Base-by-base conservation (phyloP, 35 echinoderm and acorn worm species). In the Anneissia japonica region DNA sequence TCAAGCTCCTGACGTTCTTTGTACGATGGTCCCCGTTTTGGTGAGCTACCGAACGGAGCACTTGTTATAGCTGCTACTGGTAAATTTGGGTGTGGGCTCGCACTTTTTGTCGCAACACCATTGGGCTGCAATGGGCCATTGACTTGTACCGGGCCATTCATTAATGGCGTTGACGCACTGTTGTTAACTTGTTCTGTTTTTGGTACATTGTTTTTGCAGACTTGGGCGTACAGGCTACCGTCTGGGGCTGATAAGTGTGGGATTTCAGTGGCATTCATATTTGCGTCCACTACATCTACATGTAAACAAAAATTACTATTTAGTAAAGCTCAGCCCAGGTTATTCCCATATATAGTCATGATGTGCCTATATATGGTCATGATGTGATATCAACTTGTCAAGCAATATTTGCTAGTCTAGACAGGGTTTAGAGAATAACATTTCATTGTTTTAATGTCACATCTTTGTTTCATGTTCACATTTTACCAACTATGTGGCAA, bases 191-290 rank as follows among this genome's bases (percentile, higher is more conserved):
- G 81, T 85, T 32, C 87, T 87, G 21, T 86, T 87, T 36, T 90
- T 90, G 0, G 87, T 64, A 26, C 5, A 26, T 64, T 64, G 51
- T 23, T 84, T 40, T 99, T 99, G 81, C 94, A 83, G 79, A 99
- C 92, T 89, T 94, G 88, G 17, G 96, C 96, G 39, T 99, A 99
- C 6, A 93, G 84, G 76, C 96, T 99, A 14, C 96, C 96, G 79
- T 99, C 96, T 19, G 96, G 86, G 37, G 89, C 92, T 26, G 90
- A 87, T 35, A 88, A 89, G 92, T 99, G 95, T n/a, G 88, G 80
- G 0, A 38, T 39, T 10, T 39, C 79, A 13, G 4, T 19, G 37
- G 3, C 30, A 39, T 81, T 39, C 31, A 77, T 77, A 10, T 77
- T 23, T 9, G 51, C 2, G 26, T 64, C 51, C 2, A 64, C 51